Conservation (phyloP, 2,888 invertebrate species). For the Mythimna vitellina region DNA sequence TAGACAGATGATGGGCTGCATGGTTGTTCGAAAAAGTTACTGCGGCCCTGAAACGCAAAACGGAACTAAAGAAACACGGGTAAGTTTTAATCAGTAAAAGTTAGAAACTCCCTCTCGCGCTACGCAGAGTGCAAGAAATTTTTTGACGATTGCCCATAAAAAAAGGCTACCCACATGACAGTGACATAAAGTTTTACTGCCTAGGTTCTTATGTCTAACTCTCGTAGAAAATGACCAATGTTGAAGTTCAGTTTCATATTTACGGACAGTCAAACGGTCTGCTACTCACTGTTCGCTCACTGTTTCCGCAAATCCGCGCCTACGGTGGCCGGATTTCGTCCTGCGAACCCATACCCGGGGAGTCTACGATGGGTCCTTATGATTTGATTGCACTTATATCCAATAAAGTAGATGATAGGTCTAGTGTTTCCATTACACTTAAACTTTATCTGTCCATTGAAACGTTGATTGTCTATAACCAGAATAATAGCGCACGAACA, state of each 20-base stretch:
- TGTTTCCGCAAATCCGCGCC: no score
- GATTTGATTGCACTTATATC: neutral
- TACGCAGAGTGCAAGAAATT: no score
- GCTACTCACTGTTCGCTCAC: no score
- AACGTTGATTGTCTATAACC: constrained; percentile 8
- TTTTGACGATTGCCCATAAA: no score
- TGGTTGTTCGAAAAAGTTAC: no score
- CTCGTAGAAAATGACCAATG: neutral
- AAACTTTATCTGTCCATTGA: constrained; percentile 3
- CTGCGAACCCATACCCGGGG: no score
- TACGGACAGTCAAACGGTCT: no score
- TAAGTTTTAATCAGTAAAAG: no score
- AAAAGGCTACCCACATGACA: neutral
- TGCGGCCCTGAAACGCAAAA: no score
- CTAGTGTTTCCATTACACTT: constrained; percentile 15
- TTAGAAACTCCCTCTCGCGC: no score
- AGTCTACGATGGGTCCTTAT: neutral
- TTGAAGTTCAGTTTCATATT: neutral
- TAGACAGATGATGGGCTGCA: neutral
- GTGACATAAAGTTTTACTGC: neutral
- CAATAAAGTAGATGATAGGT: neutral
- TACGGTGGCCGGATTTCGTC: no score
- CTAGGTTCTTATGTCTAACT: neutral
- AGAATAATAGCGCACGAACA: constrained; percentile 11
- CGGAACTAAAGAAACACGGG: no score